Evolutionary conservation across 2,888 invertebrate genomes (phyloP), one percentile per base, ranked within the genome.

Genomic region (Pycnomerus fuliginosus): DNA sequence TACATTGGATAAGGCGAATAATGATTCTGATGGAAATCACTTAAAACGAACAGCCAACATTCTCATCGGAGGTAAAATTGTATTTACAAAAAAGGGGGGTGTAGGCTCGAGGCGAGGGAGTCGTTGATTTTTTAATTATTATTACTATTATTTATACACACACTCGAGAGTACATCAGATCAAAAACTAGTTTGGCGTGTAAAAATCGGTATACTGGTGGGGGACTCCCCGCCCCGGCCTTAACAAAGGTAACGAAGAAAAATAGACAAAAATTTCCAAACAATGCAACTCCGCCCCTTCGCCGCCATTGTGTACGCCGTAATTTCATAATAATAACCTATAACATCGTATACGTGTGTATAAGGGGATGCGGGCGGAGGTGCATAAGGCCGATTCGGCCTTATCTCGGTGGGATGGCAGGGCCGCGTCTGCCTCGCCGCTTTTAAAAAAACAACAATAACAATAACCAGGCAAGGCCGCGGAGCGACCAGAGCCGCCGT

Each of bases 1-100:
- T 82, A 82, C 82, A 80, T 81, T 78, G 78, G 76, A 77, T 82
- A 82, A 82, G 82, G 82, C 82, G 77, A 73, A 69, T 71, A 73
- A 73, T 71, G 68, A 68, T 70, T 70, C 66, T 70, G 73, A 69
- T 73, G 72, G 71, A 71, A 72, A 73, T 73, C 73, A 73, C 71
- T 71, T 71, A 61, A 71, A 73, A 71, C 68, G 70, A 71, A 72
- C 73, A 73, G 73, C 73, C 73, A 72, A 72, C 69, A 71, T 70
- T 70, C 65, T 70, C 59, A 64, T 67, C 65, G 69, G 70, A 71
- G 70, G 70, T 72, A 70, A n/a, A n/a, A 62, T 64, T 67, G 64
- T 67, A 66, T 64, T 48, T 67, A 67, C 62, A 65, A 55, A 54
- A 58, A 57, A 50, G 24, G 40, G 45, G 34, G 40, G 42, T n/a